Evolutionary conservation across 2,113 vertebrate species (phyloP).

Genomic region (Pomatostomus ruficeps): DNA sequence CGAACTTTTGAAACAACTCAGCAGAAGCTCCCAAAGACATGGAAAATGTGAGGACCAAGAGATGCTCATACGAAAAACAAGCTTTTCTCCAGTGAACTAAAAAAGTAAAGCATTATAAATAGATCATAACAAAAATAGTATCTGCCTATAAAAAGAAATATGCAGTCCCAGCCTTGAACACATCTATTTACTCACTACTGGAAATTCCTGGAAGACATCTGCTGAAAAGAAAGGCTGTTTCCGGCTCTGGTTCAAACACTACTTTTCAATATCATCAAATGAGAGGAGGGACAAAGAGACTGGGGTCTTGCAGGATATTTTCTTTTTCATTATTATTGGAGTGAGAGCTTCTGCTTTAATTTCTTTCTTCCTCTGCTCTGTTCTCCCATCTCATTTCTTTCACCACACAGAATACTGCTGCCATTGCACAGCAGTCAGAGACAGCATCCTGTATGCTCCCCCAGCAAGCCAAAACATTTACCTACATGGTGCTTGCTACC

Average conservation of each 20-base stretch:
- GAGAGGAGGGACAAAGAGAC: background rate
- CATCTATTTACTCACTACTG: background rate
- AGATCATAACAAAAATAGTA: slow-evolving; percentile 18
- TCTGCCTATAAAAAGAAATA: slow-evolving; percentile 29
- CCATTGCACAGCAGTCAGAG: background rate
- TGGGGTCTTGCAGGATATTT: background rate
- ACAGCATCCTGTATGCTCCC: background rate
- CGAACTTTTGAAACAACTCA: background rate
- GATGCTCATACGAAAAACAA: background rate
- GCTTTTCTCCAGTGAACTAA: background rate
- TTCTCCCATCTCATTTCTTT: background rate
- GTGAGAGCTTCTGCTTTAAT: background rate
- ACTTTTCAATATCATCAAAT: background rate
- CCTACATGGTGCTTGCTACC: background rate
- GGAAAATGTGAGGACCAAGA: background rate
- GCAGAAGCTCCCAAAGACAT: background rate
- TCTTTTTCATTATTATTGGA: background rate
- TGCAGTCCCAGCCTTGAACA: background rate
- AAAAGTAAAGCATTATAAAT: slow-evolving; percentile 19
- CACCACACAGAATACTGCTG: background rate
- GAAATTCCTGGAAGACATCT: slow-evolving; percentile 16
- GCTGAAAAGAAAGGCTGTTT: background rate
- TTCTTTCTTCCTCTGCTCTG: background rate
- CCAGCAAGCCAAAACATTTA: background rate
- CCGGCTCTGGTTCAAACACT: background rate